phyloP scores from a whole-genome alignment of 2,797 vertebrate genomes.

The Octomys mimax region DNA sequence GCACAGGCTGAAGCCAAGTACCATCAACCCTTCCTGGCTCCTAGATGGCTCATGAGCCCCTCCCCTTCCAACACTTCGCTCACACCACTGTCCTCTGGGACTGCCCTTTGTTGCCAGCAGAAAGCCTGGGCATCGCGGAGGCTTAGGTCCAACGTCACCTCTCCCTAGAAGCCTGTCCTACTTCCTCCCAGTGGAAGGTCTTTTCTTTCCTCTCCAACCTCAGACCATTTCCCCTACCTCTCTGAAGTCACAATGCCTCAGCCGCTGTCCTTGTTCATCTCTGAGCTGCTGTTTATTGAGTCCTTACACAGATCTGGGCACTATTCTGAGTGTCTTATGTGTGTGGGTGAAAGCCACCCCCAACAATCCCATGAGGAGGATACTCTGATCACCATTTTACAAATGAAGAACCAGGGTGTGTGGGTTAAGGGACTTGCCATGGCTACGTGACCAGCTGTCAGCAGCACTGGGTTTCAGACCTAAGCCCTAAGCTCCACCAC shows the following conservation, averaged over 20 bases:
- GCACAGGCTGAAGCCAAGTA: conserved; percentile 15
- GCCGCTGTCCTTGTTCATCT: neutral
- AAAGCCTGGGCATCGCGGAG: neutral
- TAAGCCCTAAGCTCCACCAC: neutral
- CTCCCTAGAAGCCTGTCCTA: conserved; percentile 25
- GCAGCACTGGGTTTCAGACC: neutral
- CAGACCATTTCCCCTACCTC: neutral
- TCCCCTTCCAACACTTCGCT: neutral
- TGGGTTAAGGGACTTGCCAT: neutral
- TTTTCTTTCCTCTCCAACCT: neutral
- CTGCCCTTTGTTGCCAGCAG: neutral
- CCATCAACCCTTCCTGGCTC: neutral
- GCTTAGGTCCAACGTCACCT: neutral
- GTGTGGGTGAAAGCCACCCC: neutral
- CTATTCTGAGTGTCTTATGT: neutral
- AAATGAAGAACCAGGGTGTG: neutral
- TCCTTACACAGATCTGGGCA: neutral
- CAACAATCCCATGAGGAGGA: neutral
- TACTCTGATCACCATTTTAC: neutral
- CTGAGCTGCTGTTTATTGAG: neutral
- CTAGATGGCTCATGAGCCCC: neutral
- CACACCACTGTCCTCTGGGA: neutral
- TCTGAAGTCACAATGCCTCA: neutral
- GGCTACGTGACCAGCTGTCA: neutral
- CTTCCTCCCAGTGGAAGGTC: neutral